Evolutionary conservation across 2,797 vertebrate species (phyloP), one percentile per base, ranked within the genome.

Genomic region (Lycodopsis pacificus): DNA sequence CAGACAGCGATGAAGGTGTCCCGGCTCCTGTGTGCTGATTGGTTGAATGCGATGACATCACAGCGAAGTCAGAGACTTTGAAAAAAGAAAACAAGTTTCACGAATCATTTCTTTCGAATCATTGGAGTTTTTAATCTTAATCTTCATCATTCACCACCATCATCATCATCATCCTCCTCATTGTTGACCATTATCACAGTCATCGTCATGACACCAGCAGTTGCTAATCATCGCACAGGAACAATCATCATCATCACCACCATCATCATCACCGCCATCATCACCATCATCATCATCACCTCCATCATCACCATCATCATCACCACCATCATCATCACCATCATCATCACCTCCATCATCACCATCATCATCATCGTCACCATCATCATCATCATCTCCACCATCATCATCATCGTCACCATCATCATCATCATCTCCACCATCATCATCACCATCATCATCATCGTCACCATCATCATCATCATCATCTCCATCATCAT

Each of bases 81-180:
- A 25, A 15, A 79, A 75, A 27, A 61, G 80, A 79, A 8, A 20
- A 8, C 19, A 59, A 25, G 65, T 6, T 66, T 62, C 54, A 70
- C 19, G 1, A 51, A 51, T 2, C 1, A 2, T 75, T 78, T 90
- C 54, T 76, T 89, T 80, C 88, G 91, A 90, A 90, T 89, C 84
- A 86, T 81, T 83, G 15, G 78, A 83, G 72, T 70, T 87, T 91
- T 93, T 91, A 93, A 91, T 91, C 73, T 86, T 86, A 82, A 87
- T 89, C 78, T 79, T 88, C 76, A 91, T 87, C 82, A 83, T 81
- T 88, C 83, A 80, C 59, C 84, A 82, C 54, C 48, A 48, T 71
- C 73, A 73, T 78, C 48, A 48, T 71, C 73, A 73, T 78, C 84
- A 74, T 73, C 79, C 8, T 71, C 74, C 73, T 59, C 62, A 59